These are phyloP conservation scores for Alouatta palliata DNA, from an alignment of 2,113 vertebrate species.

Conservation along the genomic window DNA sequence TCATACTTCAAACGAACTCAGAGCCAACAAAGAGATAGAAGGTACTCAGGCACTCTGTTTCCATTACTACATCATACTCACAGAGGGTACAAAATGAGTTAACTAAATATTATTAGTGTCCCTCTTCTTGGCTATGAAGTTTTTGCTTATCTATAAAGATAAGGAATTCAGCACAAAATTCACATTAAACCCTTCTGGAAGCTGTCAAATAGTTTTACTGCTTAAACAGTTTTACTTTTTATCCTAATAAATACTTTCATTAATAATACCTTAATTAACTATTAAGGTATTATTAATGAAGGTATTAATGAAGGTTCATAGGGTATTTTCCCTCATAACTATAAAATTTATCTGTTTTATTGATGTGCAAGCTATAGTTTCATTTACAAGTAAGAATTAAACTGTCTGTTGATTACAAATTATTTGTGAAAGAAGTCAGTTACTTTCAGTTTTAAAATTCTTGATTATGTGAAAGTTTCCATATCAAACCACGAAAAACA, in stretches of 20 bases:
- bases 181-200: background rate
- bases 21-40: background rate
- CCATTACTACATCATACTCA: background rate
- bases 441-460: constrained; percentile 31
- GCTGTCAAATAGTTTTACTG: background rate
- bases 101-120: background rate
- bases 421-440: constrained; percentile 29
- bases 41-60: background rate
- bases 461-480: background rate
- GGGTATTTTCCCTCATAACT: background rate
- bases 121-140: background rate
- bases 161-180: background rate
- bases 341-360: background rate
- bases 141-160: constrained; percentile 10
- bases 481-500: constrained; percentile 32
- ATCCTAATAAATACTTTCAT: background rate
- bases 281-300: too few species aligned
- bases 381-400: background rate
- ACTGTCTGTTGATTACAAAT: background rate
- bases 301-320: background rate
- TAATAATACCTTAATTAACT: too few species aligned
- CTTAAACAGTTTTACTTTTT: background rate
- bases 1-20: background rate
- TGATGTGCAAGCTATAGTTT: background rate
- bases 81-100: background rate